Conservation (phyloP, 1,140 invertebrate species). For the Tetragnatha versicolor region DNA sequence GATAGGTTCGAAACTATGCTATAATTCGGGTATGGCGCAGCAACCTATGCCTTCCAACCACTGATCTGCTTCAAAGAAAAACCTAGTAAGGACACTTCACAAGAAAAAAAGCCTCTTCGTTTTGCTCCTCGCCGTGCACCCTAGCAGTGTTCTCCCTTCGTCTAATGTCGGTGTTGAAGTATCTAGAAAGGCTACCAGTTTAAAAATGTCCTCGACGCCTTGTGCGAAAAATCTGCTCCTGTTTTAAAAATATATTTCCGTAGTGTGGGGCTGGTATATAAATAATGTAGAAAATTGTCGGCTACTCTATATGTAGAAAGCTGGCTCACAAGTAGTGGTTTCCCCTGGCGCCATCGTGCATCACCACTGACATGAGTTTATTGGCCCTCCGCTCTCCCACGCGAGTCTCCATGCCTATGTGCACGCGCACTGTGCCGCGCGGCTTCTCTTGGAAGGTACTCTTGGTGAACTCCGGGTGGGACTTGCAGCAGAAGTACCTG, state of each 20-base stretch:
- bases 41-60: too few relatives aligned
- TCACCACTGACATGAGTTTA: slow-evolving; percentile 38
- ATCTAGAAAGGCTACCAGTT: too few relatives aligned
- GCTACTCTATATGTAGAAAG: neutral
- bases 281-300: slow-evolving; percentile 29
- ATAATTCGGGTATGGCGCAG: slow-evolving; percentile 20
- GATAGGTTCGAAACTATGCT: too few relatives aligned
- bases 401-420: slow-evolving; percentile 57
- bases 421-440: slow-evolving; percentile 55
- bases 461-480: slow-evolving; percentile 57
- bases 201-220: slow-evolving; percentile 18
- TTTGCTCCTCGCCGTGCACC: too few relatives aligned
- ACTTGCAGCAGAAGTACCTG: slow-evolving; percentile 57
- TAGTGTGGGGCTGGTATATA: slow-evolving; percentile 4
- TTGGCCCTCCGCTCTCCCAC: slow-evolving; percentile 48
- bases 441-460: slow-evolving; percentile 56
- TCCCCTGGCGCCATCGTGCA: slow-evolving; percentile 34
- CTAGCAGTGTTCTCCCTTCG: too few relatives aligned
- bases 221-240: slow-evolving; percentile 24
- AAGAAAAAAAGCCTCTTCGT: neutral
- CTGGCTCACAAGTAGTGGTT: slow-evolving; percentile 25
- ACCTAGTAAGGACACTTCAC: slow-evolving; percentile 39
- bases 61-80: slow-evolving; percentile 9
- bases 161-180: too few relatives aligned
- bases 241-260: slow-evolving; percentile 40